Conservation (phyloP, 1,140 invertebrate species). For the Adoxophyes honmai region DNA sequence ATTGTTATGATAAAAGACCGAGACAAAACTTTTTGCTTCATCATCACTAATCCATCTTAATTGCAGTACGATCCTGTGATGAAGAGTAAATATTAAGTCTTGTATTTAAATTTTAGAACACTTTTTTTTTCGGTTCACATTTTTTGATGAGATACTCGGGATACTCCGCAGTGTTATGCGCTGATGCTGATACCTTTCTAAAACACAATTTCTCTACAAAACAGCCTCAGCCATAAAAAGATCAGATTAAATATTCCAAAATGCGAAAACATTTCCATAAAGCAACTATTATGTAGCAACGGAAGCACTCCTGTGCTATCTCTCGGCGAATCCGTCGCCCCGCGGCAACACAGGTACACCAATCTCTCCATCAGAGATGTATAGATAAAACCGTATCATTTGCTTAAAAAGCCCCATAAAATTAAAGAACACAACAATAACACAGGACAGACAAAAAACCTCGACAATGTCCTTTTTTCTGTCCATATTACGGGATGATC, state of each 20-base stretch:
- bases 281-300: conserved; percentile 1
- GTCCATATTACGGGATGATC: conserved; percentile 71
- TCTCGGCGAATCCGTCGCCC: conserved; percentile 5
- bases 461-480: conserved; percentile 47
- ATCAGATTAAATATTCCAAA: neutral
- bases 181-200: too few species aligned
- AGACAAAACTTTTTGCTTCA: too few species aligned
- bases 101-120: too few species aligned
- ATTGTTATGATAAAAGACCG: too few species aligned
- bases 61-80: too few species aligned
- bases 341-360: neutral
- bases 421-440: conserved; percentile 66
- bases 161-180: too few species aligned
- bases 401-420: conserved; percentile 72
- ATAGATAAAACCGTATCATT: conserved; percentile 73
- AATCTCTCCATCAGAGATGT: conserved; percentile 39
- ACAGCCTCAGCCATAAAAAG: too few species aligned
- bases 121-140: too few species aligned
- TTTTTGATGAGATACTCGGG: too few species aligned
- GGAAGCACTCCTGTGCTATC: conserved; percentile 1
- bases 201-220: too few species aligned
- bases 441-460: conserved; percentile 44
- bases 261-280: conserved; percentile 10
- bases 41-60: too few species aligned
- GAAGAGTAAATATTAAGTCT: too few species aligned